A percentile compares a stretch with the other conserved stretches of the same genome.
Evolutionary conservation across 2,888 invertebrate species (phyloP).

Genomic region (Oxycera nigricornis): DNA sequence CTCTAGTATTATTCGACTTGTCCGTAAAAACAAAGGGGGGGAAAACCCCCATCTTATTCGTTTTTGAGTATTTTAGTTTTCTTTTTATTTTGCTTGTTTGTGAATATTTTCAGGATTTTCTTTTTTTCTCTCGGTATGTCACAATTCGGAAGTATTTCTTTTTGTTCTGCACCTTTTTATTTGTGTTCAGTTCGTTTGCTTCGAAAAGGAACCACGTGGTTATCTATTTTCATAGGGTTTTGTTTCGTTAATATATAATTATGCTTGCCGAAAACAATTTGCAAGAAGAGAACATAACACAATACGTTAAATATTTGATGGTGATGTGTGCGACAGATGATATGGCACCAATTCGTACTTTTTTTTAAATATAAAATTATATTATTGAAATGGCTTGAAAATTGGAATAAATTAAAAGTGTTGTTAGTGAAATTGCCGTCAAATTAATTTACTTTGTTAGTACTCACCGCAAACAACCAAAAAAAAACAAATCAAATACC

Average conservation of each 20-base stretch:
- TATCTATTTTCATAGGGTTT: background rate
- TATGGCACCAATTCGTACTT: background rate
- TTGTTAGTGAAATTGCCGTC: too few species aligned
- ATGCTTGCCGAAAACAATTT: slow-evolving; percentile 16
- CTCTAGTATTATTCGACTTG: background rate
- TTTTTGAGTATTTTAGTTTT: slow-evolving; percentile 37
- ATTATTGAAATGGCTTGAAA: too few species aligned
- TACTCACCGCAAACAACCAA: too few species aligned
- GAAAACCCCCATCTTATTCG: background rate
- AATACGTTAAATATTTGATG: background rate
- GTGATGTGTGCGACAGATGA: background rate
- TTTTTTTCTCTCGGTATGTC: background rate
- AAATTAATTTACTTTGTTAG: too few species aligned
- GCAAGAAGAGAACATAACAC: background rate
- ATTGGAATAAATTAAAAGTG: background rate
- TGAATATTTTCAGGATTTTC: background rate
- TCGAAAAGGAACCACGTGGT: background rate
- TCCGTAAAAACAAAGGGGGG: background rate
- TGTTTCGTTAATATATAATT: background rate
- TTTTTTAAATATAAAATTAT: too few species aligned
- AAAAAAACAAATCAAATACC: too few species aligned
- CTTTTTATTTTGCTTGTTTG: slow-evolving; percentile 32
- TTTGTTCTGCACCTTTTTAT: background rate
- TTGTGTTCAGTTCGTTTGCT: background rate
- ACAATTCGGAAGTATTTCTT: background rate